Conservation (phyloP, 2,888 invertebrate species). For the Colostygia pectinataria region DNA sequence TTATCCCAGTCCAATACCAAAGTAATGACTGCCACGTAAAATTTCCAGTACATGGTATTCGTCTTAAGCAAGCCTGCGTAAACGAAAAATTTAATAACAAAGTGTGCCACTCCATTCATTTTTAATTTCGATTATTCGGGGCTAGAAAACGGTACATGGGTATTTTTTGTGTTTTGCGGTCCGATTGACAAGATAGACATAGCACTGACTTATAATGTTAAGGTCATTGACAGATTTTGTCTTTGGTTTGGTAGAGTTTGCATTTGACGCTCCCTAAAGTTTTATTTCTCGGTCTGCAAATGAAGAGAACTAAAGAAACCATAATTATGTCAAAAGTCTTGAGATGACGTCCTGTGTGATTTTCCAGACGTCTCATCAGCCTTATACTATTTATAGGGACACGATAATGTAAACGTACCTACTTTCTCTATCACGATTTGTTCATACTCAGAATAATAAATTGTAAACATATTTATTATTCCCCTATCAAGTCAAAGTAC, state of each 20-base stretch:
- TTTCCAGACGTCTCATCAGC: too few relatives aligned
- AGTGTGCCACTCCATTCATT: conserved; percentile 44
- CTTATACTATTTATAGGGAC: too few relatives aligned
- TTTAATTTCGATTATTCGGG: conserved; percentile 25
- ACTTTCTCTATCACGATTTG: too few relatives aligned
- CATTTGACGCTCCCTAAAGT: not conserved
- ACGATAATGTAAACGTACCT: too few relatives aligned
- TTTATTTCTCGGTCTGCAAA: too few relatives aligned
- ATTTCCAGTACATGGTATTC: conserved; percentile 55
- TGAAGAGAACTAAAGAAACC: too few relatives aligned
- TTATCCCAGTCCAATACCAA: conserved; percentile 49
- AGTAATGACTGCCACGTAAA: conserved; percentile 47
- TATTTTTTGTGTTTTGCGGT: conserved; percentile 28
- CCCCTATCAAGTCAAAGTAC: too few relatives aligned
- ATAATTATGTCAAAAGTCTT: too few relatives aligned
- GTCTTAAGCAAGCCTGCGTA: conserved; percentile 43
- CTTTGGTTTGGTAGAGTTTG: conserved; percentile 5
- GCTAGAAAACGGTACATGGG: conserved; percentile 27
- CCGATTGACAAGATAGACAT: conserved; percentile 29
- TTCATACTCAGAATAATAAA: too few relatives aligned
- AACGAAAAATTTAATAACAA: conserved; percentile 53
- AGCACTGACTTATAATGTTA: too few relatives aligned
- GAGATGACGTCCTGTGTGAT: too few relatives aligned
- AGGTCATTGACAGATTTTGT: conserved; percentile 5
- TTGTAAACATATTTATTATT: too few relatives aligned